Evolutionary conservation across 2,797 vertebrate species (phyloP).

Genomic region (Halcyon badia): DNA sequence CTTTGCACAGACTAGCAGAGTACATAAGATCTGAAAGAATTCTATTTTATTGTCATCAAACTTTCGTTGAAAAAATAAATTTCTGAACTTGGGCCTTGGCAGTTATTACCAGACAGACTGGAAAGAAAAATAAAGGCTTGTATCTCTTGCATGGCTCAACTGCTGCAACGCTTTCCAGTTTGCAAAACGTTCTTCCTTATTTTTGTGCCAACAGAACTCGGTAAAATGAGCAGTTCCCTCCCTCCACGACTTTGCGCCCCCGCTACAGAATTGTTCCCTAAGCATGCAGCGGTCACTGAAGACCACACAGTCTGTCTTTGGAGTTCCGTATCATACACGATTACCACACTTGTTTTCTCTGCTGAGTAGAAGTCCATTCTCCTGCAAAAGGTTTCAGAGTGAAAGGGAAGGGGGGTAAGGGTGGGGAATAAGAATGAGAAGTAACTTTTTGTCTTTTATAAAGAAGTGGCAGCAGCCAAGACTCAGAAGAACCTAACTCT

Average conservation of each 20-base stretch:
- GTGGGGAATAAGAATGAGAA: slow-evolving; percentile 62
- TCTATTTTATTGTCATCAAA: not conserved
- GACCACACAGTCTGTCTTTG: slow-evolving; percentile 27
- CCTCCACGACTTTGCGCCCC: slow-evolving; percentile 31
- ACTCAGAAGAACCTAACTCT: slow-evolving; percentile 80
- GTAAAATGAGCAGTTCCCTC: not conserved
- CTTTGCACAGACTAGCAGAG: not conserved
- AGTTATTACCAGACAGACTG: not conserved
- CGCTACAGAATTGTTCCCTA: not conserved
- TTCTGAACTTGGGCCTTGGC: not conserved
- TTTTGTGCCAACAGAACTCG: not conserved
- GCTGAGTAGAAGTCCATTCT: slow-evolving; percentile 41
- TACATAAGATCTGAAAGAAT: not conserved
- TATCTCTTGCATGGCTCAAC: not conserved
- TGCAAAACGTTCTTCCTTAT: not conserved
- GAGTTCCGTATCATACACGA: not conserved
- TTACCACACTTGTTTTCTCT: not conserved
- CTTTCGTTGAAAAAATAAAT: not conserved
- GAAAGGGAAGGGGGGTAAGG: slow-evolving; percentile 24
- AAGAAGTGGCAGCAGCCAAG: slow-evolving; percentile 74
- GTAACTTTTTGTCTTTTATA: not conserved
- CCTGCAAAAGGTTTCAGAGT: slow-evolving; percentile 58
- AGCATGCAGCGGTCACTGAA: slow-evolving; percentile 3
- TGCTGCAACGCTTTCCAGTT: not conserved
- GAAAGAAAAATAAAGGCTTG: not conserved